Base-by-base conservation (phyloP, 2,113 vertebrate genomes). In the Prunella fulvescens region DNA sequence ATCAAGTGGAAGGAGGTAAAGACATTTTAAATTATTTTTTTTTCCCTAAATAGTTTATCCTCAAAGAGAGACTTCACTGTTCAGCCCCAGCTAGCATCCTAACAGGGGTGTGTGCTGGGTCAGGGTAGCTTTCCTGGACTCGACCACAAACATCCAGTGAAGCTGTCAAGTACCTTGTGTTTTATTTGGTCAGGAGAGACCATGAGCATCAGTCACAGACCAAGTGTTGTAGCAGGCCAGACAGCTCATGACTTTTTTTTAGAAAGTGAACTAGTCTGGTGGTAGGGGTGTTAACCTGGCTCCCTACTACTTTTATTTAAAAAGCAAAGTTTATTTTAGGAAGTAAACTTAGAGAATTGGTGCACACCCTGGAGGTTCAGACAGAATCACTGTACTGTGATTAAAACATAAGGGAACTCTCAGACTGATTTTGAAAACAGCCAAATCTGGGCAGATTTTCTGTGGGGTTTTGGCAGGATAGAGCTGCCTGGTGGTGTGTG, bases 1-100 rank as follows among this genome's bases (percentile, higher is more conserved):
- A 25, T 66, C 64, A 23, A 91, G 72, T 74, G 82, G 87, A 33
- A 87, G 57, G 66, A 98, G 98, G 99, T 99, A 97, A 96, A 77
- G 10, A 42, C 14, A 6, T 29, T 9, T 57, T 37, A 5, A 9
- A 8, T 9, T 2, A 5, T 39, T 16, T n/a, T 37, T 40, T 44
- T 12, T 25, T 37, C 31, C 42, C 40, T n/a, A 3, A 48, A 11
- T 54, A n/a, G 14, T 51, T 51, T 56, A 4, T 26, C 48, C 44
- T 69, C 6, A 1, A 12, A 71, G 45, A 79, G 23, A 77, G 57
- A 23, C 51, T 74, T 76, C n/a, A 51, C 60, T 86, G 39, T 54
- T 93, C 25, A 73, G 37, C 40, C 56, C 60, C 23, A 53, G 1
- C 47, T 47, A 22, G 35, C 40, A 35, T 79, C 64, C 69, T 53